Base-by-base conservation (phyloP, 2,113 vertebrate genomes). In the Danionella cerebrum region DNA sequence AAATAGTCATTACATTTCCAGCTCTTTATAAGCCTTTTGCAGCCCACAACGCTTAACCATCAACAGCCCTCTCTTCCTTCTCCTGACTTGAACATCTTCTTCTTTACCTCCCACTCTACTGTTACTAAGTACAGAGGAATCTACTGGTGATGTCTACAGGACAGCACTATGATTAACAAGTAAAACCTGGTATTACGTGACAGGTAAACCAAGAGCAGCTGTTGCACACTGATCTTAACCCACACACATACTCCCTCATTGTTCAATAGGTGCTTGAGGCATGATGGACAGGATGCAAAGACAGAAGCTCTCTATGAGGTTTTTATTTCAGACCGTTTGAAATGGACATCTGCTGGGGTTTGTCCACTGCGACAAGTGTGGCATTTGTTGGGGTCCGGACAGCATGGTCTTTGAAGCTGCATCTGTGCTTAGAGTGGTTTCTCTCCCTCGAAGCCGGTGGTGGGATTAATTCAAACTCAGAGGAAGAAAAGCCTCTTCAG, bases 331-430 rank as follows among this genome's bases (percentile, higher is more conserved):
- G 60, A 67, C 58, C 50, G 71, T 51, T 6, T 14, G 38, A 55
- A 55, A 67, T 9, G 80, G 86, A 88, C 87, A 89, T 88, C 87
- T 89, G 87, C 84, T 84, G 78, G 76, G 42, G 77, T 77, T 76
- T 82, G 22, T 70, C 67, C 41, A 35, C 33, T 47, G 54, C 6
- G 22, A 16, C 29, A 45, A 18, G 36, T 57, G 35, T 54, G 75
- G 79, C 79, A 78, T 81, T 75, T 75, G 69, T 22, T 48, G 8
- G 25, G 48, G 39, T 27, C 50, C 25, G 58, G 63, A 47, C 65
- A 57, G 69, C 22, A 6, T 76, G 47, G 77, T 73, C 82, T 87
- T 84, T 83, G 83, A 86, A 78, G 80, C 63, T 57, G 70, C 73
- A 78, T 42, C 59, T 65, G 47, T 6, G 48, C 27, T 66, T 31